Evolutionary conservation across 2,113 vertebrate species (phyloP).

Genomic region (Prionailurus viverrinus): DNA sequence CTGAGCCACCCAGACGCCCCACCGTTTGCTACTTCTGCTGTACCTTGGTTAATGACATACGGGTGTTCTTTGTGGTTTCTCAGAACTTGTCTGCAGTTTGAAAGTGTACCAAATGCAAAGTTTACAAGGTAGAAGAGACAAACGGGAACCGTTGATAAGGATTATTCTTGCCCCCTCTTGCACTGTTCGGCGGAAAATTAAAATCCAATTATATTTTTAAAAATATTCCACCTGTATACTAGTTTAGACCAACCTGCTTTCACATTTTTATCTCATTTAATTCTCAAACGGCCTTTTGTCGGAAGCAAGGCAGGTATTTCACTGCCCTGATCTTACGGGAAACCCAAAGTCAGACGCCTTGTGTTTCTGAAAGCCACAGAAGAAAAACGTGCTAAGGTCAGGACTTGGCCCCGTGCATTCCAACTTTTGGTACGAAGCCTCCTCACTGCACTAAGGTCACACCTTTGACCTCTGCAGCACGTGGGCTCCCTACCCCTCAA

Average conservation of each 20-base stretch:
- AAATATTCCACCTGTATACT: neutral
- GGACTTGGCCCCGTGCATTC: neutral
- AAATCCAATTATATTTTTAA: neutral
- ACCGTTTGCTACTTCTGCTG: neutral
- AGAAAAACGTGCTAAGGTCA: neutral
- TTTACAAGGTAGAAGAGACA: neutral
- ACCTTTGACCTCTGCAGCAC: neutral
- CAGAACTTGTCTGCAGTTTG: neutral
- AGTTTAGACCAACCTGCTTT: neutral
- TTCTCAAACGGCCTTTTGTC: neutral
- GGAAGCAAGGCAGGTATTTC: neutral
- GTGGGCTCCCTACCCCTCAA: neutral
- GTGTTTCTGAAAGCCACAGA: neutral
- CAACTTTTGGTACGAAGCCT: neutral
- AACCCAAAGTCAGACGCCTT: neutral
- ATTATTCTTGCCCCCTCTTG: neutral
- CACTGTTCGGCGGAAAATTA: neutral
- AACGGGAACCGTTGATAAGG: neutral
- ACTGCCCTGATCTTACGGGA: neutral
- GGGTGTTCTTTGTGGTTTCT: neutral
- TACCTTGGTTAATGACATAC: neutral
- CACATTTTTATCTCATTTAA: neutral
- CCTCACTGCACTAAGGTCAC: neutral
- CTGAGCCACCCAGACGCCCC: no score
- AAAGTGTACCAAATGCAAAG: neutral